Conservation (phyloP, 2,113 vertebrate species). For the Macaca fascicularis region DNA sequence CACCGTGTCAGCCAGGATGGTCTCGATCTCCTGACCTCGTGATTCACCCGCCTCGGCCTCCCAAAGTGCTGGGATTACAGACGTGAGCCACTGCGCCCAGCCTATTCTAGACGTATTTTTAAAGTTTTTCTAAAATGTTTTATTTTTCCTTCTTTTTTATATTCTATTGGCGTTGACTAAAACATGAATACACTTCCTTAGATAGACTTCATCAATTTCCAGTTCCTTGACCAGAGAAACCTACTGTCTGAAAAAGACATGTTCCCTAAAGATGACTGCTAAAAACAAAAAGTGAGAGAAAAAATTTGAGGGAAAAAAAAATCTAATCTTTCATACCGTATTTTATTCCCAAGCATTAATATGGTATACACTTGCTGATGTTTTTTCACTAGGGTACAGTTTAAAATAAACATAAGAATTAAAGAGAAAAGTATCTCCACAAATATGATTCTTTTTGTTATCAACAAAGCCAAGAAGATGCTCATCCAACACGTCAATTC, state of each 20-base stretch:
- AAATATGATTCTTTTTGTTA: not conserved
- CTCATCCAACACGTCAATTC: not conserved
- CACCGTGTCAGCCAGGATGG: too few species aligned
- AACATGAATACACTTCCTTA: not conserved
- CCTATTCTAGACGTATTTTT: not conserved
- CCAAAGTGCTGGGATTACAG: too few species aligned
- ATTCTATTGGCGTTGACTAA: not conserved
- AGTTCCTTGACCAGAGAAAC: not conserved
- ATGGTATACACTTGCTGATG: not conserved
- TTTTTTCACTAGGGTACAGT: not conserved
- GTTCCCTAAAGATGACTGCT: not conserved
- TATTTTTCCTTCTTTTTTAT: not conserved
- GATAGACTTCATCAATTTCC: not conserved
- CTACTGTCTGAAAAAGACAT: conserved; percentile 20
- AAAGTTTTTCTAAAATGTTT: not conserved
- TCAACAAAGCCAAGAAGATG: not conserved
- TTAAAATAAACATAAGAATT: not conserved
- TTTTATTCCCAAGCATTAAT: not conserved
- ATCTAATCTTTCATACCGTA: not conserved
- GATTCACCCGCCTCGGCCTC: too few species aligned
- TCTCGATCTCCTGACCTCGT: too few species aligned
- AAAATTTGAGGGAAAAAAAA: not conserved
- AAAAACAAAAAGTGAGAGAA: not conserved
- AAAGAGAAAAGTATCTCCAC: not conserved
- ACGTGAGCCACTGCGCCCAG: rapidly evolving